Conservation (phyloP, 1,140 invertebrate genomes). For the Aphaenogaster floridana region DNA sequence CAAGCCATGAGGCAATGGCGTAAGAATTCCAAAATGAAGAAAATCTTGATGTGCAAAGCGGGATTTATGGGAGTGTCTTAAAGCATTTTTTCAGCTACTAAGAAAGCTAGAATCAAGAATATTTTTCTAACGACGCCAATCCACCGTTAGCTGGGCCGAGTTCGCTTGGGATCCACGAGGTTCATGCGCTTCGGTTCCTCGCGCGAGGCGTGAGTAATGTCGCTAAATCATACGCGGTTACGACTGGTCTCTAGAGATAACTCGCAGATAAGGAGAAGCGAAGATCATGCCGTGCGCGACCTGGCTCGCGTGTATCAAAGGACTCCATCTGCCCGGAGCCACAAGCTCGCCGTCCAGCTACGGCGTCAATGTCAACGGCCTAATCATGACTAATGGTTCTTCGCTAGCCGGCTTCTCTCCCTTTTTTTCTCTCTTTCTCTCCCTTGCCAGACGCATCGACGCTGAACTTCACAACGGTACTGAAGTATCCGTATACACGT, state of each 20-base stretch:
- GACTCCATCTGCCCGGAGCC: slow-evolving; percentile 75
- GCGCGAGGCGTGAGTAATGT: slow-evolving; percentile 68
- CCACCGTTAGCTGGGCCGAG: not conserved
- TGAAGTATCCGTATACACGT: not conserved
- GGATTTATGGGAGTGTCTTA: slow-evolving; percentile 1
- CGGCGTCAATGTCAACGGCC: slow-evolving; percentile 80
- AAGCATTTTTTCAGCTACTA: not conserved
- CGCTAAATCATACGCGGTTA: slow-evolving; percentile 74
- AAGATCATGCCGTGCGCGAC: slow-evolving; percentile 68
- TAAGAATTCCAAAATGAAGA: slow-evolving; percentile 16
- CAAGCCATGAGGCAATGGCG: not conserved
- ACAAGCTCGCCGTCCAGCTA: slow-evolving; percentile 72
- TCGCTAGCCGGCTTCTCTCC: slow-evolving; percentile 31
- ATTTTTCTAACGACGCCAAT: slow-evolving; percentile 14
- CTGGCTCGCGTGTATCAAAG: slow-evolving; percentile 76
- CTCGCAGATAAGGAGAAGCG: slow-evolving; percentile 60
- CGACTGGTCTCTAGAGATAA: slow-evolving; percentile 66
- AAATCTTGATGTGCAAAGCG: not conserved
- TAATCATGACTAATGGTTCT: slow-evolving; percentile 82
- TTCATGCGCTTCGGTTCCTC: slow-evolving; percentile 50
- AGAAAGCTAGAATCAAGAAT: not conserved
- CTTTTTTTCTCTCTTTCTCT: not conserved
- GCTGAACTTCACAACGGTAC: slow-evolving; percentile 41
- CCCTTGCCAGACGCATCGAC: slow-evolving; percentile 38
- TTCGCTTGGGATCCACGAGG: not conserved